Conservation (phyloP, 2,888 invertebrate genomes). For the Azorinus chamasolen region DNA sequence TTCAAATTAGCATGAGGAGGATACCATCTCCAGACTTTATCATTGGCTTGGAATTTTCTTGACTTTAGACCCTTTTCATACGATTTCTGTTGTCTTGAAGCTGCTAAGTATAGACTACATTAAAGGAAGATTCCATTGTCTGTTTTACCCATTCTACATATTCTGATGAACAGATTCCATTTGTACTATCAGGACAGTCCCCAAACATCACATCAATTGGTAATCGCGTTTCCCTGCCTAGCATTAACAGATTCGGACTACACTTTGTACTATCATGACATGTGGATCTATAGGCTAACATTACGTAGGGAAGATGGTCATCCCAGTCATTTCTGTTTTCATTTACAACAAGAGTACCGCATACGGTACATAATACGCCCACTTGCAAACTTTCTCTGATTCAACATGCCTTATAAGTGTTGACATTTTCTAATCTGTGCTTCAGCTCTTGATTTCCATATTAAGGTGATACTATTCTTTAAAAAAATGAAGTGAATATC, state of each 20-base stretch:
- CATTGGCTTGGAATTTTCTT: no score
- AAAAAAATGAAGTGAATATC: no score
- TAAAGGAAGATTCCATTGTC: conserved; percentile 6
- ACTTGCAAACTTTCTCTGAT: no score
- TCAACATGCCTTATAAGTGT: no score
- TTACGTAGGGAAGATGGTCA: conserved; percentile 10
- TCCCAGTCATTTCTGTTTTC: no score
- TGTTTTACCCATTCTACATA: conserved; percentile 33
- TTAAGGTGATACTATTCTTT: no score
- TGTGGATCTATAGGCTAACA: conserved; percentile 19
- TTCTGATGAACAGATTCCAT: conserved; percentile 1
- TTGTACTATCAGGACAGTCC: background rate
- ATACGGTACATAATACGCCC: no score
- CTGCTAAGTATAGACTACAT: conserved; percentile 13
- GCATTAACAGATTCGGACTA: conserved; percentile 18
- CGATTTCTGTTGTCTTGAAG: conserved; percentile 17
- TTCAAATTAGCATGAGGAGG: conserved; percentile 36
- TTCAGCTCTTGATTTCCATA: no score
- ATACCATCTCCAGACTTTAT: conserved; percentile 29
- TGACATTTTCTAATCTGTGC: no score
- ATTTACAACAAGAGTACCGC: no score
- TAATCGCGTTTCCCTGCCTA: conserved; percentile 20
- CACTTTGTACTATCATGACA: conserved; percentile 2
- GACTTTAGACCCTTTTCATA: conserved; percentile 17
- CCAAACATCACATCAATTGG: conserved; percentile 22